phyloP scores from a whole-genome alignment of 1,140 invertebrate genomes.

The Eufriesea mexicana region DNA sequence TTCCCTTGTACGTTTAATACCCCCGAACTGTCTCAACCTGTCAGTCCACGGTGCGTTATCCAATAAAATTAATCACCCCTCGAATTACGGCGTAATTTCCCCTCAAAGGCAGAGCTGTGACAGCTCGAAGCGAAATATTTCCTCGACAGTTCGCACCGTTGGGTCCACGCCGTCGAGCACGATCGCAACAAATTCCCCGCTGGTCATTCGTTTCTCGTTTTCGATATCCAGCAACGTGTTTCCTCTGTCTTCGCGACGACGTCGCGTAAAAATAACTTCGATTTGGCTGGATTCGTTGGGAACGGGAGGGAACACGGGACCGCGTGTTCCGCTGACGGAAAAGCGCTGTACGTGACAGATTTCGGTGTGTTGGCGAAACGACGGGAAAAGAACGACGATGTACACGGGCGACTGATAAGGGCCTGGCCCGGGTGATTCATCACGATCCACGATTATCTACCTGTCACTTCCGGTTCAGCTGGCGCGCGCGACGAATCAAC shows the following conservation, averaged over 20 bases:
- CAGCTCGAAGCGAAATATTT: neutral
- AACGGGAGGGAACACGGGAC: neutral
- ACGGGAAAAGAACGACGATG: conserved; percentile 32
- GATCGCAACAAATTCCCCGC: conserved; percentile 47
- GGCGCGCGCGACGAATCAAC: conserved; percentile 56
- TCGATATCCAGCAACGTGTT: conserved; percentile 53
- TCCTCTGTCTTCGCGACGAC: conserved; percentile 56
- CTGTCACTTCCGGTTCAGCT: conserved; percentile 58
- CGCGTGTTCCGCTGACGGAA: neutral
- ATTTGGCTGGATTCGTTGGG: conserved; percentile 57
- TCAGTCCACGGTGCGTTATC: neutral
- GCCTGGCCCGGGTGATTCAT: conserved; percentile 50
- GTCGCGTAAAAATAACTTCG: conserved; percentile 72
- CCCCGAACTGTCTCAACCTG: neutral
- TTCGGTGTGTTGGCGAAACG: conserved; percentile 47
- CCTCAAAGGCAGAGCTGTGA: neutral
- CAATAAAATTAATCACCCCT: too few species aligned
- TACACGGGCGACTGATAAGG: conserved; percentile 53
- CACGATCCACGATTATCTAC: conserved; percentile 64
- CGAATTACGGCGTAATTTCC: neutral
- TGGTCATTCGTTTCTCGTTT: conserved; percentile 48
- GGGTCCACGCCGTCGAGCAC: neutral
- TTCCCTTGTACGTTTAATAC: neutral
- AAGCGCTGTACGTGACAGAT: conserved; percentile 55
- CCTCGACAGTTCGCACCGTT: neutral